Base-by-base conservation (phyloP, 53 echinoderm and acorn worm species). In the Temnopleurus reevesii region DNA sequence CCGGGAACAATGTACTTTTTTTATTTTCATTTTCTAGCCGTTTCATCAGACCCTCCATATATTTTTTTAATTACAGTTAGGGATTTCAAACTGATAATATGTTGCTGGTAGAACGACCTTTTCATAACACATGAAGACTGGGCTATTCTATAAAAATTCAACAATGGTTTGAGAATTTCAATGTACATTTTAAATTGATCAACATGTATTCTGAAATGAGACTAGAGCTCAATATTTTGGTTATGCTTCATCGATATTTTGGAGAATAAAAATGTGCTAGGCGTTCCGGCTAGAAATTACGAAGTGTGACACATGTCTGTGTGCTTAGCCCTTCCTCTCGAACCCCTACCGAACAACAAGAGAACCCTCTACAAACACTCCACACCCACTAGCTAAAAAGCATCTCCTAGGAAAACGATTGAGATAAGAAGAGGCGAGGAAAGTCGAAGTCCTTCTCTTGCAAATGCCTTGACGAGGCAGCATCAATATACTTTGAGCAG, bases 291-390 rank as follows among this genome's bases (percentile, higher is more conserved):
- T n/a, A n/a, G n/a, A n/a, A n/a, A n/a, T n/a, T 71, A 38, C 71
- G 71, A 43, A n/a, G 43, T 41, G 71, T 71, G 71, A 71, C 71
- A 71, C 41, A 41, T 71, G 36, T 17, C 71, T n/a, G 71, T 41
- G 71, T 4, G 71, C 71, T 71, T 41, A 71, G 41, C 71, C 71
- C 71, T 41, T 71, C 71, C 71, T 41, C 41, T 23, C 71, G 36
- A 36, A 38, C 41, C 41, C 19, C 26, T 43, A 71, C 71, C 13
- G 41, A 71, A 71, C 41, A 71, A 41, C 38, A 71, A 71, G 41
- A 71, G 71, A 38, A 71, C 71, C 71, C 71, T 71, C 71, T 71
- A 36, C 71, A 71, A 71, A 71, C 71, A 71, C 71, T 71, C 71
- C 18, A 71, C 71, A 38, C 71, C 71, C 41, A 71, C 71, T 38